Conservation (phyloP, 1,140 invertebrate species). For the Druon quercuslanigerum region DNA sequence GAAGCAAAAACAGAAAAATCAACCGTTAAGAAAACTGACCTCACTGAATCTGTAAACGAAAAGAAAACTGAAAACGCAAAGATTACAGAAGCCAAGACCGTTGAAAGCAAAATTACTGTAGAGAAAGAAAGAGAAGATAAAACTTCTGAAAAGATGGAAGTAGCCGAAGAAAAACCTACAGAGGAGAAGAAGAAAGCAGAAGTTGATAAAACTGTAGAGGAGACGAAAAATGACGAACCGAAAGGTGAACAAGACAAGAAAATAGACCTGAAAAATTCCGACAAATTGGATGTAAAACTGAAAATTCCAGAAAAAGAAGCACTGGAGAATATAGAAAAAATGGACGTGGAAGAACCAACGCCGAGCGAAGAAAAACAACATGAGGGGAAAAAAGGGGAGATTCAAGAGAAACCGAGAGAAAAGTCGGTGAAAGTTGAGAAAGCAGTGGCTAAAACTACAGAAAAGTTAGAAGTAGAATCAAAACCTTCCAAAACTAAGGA, state of each 20-base stretch:
- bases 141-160: not conserved
- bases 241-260: not conserved
- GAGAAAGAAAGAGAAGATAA: no score
- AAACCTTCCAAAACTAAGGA: no score
- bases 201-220: not conserved
- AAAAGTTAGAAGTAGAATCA: no score
- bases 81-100: no score
- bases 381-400: not conserved
- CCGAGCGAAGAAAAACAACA: not conserved
- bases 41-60: no score
- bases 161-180: not conserved
- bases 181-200: not conserved
- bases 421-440: not conserved
- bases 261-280: not conserved
- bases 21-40: not conserved
- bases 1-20: not conserved
- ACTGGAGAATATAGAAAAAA: not conserved
- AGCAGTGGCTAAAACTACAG: no score
- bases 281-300: not conserved
- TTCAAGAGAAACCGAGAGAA: constrained; percentile 40
- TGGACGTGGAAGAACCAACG: not conserved
- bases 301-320: not conserved
- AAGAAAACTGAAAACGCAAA: no score
- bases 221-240: not conserved
- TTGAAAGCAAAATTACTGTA: no score